phyloP scores from a whole-genome alignment of 2,888 invertebrate species.

The Amphipoea lucens region DNA sequence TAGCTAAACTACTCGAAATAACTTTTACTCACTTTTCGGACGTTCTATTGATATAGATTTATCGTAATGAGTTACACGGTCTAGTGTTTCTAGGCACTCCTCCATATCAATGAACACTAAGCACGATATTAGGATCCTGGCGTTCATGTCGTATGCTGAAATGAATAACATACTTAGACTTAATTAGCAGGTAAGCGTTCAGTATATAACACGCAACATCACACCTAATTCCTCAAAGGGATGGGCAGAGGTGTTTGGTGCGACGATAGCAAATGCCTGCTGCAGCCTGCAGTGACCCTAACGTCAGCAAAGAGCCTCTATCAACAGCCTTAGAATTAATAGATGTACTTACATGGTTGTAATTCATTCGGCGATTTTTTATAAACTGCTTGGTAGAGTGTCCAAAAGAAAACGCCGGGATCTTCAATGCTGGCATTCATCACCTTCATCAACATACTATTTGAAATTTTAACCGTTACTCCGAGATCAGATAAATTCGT shows the following conservation, averaged over 20 bases:
- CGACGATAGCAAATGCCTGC: not conserved
- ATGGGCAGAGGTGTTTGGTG: not conserved
- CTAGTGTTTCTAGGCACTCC: slow-evolving; percentile 78
- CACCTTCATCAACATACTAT: slow-evolving; percentile 75
- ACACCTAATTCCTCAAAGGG: not conserved
- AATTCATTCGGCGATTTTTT: slow-evolving; percentile 79
- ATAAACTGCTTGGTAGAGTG: slow-evolving; percentile 80
- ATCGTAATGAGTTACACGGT: slow-evolving; percentile 72
- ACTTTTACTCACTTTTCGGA: slow-evolving; percentile 68
- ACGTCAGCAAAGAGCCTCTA: not conserved
- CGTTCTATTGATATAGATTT: slow-evolving; percentile 58
- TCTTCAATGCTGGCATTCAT: slow-evolving; percentile 79
- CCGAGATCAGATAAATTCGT: slow-evolving; percentile 80
- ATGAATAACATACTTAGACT: slow-evolving; percentile 29
- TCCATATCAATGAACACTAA: slow-evolving; percentile 84
- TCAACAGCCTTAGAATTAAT: not conserved
- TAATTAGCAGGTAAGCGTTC: not conserved
- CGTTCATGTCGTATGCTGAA: slow-evolving; percentile 84
- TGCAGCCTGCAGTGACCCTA: slow-evolving; percentile 4
- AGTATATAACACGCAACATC: not conserved
- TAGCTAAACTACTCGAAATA: not conserved
- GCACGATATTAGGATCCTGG: slow-evolving; percentile 83
- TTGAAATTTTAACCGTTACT: slow-evolving; percentile 77
- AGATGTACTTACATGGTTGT: slow-evolving; percentile 46
- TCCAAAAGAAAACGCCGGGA: slow-evolving; percentile 87